Conservation (phyloP, 2,888 invertebrate genomes). For the Aporophyla nigra region DNA sequence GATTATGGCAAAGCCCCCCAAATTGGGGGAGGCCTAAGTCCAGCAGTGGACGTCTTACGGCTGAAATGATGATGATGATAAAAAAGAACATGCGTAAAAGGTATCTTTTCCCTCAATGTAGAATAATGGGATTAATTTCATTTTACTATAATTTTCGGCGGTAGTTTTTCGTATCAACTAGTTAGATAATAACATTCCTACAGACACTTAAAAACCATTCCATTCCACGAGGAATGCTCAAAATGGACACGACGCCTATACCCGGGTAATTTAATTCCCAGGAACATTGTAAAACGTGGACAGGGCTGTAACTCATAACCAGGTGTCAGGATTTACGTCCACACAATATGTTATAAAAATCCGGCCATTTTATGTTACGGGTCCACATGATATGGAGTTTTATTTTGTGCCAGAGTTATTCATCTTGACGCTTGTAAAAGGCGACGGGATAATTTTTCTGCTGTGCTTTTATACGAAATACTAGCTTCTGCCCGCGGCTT, state of each 20-base stretch:
- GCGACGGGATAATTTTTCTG: constrained; percentile 29
- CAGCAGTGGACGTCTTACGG: too few species aligned
- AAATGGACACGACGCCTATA: constrained; percentile 44
- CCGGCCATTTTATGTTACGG: constrained; percentile 78
- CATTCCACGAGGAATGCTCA: constrained; percentile 22
- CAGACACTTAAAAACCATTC: constrained; percentile 17
- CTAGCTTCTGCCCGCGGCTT: too few species aligned
- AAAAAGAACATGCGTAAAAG: neutral
- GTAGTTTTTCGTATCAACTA: neutral
- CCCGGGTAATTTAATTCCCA: constrained; percentile 76
- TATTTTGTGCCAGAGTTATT: constrained; percentile 70
- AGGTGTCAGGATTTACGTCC: constrained; percentile 82
- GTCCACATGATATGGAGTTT: constrained; percentile 71
- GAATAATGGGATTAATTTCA: neutral
- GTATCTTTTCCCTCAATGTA: too few species aligned
- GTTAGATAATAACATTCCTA: neutral
- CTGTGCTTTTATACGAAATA: constrained; percentile 4
- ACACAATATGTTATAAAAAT: constrained; percentile 84
- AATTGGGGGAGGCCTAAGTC: too few species aligned
- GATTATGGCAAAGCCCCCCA: too few species aligned
- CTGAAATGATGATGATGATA: too few species aligned
- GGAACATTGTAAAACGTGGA: constrained; percentile 74
- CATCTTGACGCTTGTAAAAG: constrained; percentile 62
- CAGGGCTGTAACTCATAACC: constrained; percentile 78
- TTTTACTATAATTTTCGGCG: neutral